Evolutionary conservation across 2,797 vertebrate genomes (phyloP).

Genomic region (Platyrinchus mystaceus): DNA sequence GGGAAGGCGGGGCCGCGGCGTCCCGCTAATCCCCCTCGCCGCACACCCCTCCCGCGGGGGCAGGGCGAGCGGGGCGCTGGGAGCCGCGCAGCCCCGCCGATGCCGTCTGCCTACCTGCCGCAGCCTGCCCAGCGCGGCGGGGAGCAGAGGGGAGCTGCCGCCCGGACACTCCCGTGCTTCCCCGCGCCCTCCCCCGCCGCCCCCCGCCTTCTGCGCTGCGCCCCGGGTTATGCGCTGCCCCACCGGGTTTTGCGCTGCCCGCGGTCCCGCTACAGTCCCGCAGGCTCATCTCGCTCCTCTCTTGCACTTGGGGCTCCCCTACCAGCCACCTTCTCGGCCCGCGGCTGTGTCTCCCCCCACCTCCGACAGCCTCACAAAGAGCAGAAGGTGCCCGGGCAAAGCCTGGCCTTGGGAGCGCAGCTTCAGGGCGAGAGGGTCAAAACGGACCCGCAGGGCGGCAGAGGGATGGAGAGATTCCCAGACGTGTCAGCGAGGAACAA

Average conservation of each 20-base stretch:
- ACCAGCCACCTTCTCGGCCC: neutral
- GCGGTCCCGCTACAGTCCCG: neutral
- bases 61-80: neutral
- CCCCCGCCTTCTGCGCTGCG: neutral
- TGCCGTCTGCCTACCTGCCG: neutral
- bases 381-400: neutral
- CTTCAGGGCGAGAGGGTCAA: neutral
- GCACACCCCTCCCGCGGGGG: neutral
- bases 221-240: neutral
- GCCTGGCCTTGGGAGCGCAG: neutral
- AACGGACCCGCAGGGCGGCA: neutral
- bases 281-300: neutral
- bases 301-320: neutral
- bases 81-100: neutral
- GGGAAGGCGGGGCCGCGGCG: conserved; percentile 65
- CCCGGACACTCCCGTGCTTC: neutral
- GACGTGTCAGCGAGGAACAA: neutral
- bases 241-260: no score
- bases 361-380: neutral
- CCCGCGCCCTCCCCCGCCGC: neutral
- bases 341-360: neutral
- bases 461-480: neutral
- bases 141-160: neutral
- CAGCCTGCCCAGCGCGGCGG: neutral
- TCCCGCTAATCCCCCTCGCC: conserved; percentile 45